A percentile compares a stretch with the other conserved stretches of the same genome.
phyloP scores from a whole-genome alignment of 2,113 vertebrate species.

The Grammomys dolichurus region DNA sequence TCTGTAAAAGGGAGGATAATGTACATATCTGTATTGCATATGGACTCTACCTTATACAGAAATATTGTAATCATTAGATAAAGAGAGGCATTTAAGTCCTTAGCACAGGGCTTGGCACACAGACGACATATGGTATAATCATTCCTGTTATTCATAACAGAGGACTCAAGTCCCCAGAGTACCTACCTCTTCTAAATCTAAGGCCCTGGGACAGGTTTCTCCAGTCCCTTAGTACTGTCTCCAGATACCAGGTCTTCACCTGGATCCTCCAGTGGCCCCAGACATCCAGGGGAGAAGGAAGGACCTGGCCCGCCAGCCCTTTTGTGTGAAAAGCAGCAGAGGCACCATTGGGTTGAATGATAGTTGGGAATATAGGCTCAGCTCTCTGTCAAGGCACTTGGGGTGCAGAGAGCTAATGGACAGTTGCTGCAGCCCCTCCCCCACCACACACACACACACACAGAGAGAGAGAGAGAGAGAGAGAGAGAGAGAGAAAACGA shows the following conservation, averaged over 20 bases:
- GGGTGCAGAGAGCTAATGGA: not conserved
- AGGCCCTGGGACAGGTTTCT: not conserved
- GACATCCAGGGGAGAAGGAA: not conserved
- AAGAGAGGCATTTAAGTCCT: not conserved
- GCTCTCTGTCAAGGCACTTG: not conserved
- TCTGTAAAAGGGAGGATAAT: slow-evolving; percentile 2
- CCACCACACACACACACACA: not conserved
- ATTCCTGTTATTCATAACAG: not conserved
- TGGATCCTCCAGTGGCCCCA: not conserved
- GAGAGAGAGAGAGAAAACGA: too few species aligned
- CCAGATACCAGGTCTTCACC: not conserved
- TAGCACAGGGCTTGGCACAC: not conserved
- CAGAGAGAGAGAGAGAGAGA: too few species aligned
- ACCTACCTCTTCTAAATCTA: not conserved
- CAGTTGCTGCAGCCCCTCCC: not conserved
- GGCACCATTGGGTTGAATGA: not conserved
- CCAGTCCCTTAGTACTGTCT: not conserved
- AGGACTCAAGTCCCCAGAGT: not conserved
- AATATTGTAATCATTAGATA: not conserved
- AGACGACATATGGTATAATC: not conserved
- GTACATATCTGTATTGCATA: not conserved
- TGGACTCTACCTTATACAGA: not conserved
- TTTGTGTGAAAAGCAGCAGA: not conserved
- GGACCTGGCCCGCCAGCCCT: not conserved
- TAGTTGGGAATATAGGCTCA: not conserved